Evolutionary conservation across 2,113 vertebrate genomes (phyloP).

Genomic region (Raphicerus campestris): DNA sequence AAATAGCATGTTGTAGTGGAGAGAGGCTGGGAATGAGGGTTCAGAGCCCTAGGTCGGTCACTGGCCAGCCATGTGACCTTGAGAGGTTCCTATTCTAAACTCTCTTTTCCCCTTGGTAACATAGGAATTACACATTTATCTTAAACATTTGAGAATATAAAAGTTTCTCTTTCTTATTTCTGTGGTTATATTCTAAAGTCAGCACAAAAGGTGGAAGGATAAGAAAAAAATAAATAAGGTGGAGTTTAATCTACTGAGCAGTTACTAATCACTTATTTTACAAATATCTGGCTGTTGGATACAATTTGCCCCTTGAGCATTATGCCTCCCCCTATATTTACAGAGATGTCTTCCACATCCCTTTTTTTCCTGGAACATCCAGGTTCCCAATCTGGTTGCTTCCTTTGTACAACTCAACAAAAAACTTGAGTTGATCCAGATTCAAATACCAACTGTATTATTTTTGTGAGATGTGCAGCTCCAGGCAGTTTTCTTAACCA

Average conservation of each 20-base stretch:
- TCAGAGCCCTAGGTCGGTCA: background rate
- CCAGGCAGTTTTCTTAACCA: background rate
- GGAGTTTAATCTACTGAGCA: background rate
- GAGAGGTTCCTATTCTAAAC: background rate
- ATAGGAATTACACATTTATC: background rate
- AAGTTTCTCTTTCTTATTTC: background rate
- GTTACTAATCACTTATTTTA: background rate
- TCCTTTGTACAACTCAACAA: background rate
- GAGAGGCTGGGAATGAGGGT: background rate
- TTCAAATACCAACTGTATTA: background rate
- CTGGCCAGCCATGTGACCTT: background rate
- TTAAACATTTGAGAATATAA: background rate
- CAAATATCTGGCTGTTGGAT: background rate
- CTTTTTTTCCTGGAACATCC: background rate
- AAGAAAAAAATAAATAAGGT: background rate
- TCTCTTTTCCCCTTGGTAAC: background rate
- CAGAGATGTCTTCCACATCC: background rate
- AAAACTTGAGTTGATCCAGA: background rate
- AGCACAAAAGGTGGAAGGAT: background rate
- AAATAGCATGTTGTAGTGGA: background rate
- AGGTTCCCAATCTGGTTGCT: background rate
- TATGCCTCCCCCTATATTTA: background rate
- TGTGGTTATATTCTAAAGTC: background rate
- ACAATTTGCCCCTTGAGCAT: background rate
- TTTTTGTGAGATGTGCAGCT: background rate